A percentile compares a stretch with the other conserved stretches of the same genome.
These are phyloP conservation scores for Odobenus rosmarus DNA, from an alignment of 2,113 vertebrate species.

Conservation along the genomic window DNA sequence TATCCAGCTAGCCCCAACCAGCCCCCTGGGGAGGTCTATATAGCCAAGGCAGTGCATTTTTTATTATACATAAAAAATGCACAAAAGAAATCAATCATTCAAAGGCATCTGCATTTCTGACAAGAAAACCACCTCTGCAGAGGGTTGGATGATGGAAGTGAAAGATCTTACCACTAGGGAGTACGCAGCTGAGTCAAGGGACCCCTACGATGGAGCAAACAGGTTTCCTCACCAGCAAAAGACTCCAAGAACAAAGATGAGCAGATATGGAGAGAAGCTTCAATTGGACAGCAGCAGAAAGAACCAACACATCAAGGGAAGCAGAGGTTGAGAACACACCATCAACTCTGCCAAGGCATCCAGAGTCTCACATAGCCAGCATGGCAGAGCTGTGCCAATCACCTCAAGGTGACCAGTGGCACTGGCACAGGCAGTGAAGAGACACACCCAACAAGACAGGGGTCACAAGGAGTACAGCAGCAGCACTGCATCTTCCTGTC, in stretches of 20 bases:
- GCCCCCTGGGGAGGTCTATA: not conserved
- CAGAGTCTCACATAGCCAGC: not conserved
- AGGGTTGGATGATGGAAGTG: not conserved
- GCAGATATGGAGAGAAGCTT: not conserved
- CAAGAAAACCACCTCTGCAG: conserved; percentile 8
- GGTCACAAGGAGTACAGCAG: not conserved
- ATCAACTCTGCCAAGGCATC: not conserved
- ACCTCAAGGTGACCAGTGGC: not conserved
- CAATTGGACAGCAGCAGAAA: not conserved
- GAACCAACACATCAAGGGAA: not conserved
- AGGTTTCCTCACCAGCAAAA: not conserved
- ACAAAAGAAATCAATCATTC: conserved; percentile 9
- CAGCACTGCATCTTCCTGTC: not conserved
- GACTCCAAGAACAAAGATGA: not conserved
- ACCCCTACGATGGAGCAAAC: not conserved
- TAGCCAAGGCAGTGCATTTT: not conserved
- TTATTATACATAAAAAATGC: not conserved
- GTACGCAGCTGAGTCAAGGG: not conserved
- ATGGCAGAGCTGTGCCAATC: not conserved
- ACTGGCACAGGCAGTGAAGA: not conserved
- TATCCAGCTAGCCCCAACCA: conserved; percentile 1
- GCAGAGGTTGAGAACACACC: not conserved
- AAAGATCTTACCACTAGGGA: not conserved
- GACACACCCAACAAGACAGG: not conserved
- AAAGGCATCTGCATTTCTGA: conserved; percentile 9